Percentiles rank a stretch among this genome's conserved stretches.
Evolutionary conservation across 1,140 invertebrate genomes (phyloP).

Genomic region (Phymorhynchus buccinoides): DNA sequence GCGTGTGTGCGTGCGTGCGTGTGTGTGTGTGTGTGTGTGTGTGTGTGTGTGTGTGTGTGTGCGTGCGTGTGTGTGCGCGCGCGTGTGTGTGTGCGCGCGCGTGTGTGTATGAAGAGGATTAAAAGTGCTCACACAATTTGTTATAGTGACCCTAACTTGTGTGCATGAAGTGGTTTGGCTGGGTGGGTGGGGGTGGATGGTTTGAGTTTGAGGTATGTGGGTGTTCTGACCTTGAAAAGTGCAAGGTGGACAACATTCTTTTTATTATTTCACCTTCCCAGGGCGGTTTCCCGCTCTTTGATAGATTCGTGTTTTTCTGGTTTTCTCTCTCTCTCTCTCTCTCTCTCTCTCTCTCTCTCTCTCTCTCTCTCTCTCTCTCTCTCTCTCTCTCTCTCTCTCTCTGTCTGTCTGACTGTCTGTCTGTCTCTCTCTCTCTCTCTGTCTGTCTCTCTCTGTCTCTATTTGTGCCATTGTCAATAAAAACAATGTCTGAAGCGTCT

Average conservation of each 20-base stretch:
- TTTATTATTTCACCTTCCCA: no score
- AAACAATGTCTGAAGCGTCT: no score
- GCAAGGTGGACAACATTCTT: no score
- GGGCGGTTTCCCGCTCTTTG: constrained; percentile 38
- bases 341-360: constrained; percentile 20
- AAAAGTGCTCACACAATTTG: no score
- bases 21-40: background rate
- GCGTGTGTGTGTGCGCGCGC: constrained; percentile 14
- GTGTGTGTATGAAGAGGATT: background rate
- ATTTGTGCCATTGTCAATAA: background rate
- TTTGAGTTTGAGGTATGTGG: constrained; percentile 53
- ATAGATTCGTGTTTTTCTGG: constrained; percentile 33
- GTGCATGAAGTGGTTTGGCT: no score
- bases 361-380: background rate
- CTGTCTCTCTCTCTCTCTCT: constrained; percentile 31
- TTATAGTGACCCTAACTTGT: no score
- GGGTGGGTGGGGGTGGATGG: no score
- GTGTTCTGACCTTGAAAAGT: constrained; percentile 41
- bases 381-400: constrained; percentile 10
- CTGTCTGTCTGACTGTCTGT: constrained; percentile 27
- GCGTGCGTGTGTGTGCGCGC: background rate
- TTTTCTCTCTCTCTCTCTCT: background rate
- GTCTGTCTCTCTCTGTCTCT: constrained; percentile 33
- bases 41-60: constrained; percentile 6
- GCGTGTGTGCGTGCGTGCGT: background rate